Conservation (phyloP, 1,140 invertebrate species). For the Leptinotarsa texana region DNA sequence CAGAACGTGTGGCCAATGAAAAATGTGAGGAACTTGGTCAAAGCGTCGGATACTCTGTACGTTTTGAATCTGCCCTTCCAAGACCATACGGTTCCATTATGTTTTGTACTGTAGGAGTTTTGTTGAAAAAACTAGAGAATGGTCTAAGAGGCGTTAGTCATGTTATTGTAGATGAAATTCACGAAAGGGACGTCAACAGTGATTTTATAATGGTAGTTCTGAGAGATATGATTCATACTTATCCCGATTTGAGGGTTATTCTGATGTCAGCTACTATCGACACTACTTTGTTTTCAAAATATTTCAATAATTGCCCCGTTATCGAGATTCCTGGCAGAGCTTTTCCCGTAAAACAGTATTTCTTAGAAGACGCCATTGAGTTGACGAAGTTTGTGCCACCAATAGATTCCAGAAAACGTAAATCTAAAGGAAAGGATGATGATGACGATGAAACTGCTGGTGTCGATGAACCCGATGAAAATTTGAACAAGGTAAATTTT, state of each 20-base stretch:
- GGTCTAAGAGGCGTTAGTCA: slow-evolving; percentile 87
- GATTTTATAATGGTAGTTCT: slow-evolving; percentile 95
- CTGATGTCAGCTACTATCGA: slow-evolving; percentile 98
- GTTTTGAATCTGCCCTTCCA: slow-evolving; percentile 88
- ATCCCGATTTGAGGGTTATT: slow-evolving; percentile 88
- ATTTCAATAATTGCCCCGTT: slow-evolving; percentile 89
- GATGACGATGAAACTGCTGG: slow-evolving; percentile 61
- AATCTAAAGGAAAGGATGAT: slow-evolving; percentile 54
- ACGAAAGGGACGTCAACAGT: slow-evolving; percentile 94
- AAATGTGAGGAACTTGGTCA: slow-evolving; percentile 84
- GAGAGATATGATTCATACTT: slow-evolving; percentile 87
- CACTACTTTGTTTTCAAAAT: slow-evolving; percentile 84
- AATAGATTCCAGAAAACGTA: slow-evolving; percentile 70
- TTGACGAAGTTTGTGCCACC: slow-evolving; percentile 80
- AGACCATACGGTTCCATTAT: slow-evolving; percentile 90
- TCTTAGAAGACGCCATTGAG: slow-evolving; percentile 87
- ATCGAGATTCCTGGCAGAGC: slow-evolving; percentile 78
- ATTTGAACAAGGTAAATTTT: slow-evolving; percentile 72
- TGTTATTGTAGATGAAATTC: slow-evolving; percentile 95
- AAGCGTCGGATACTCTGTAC: slow-evolving; percentile 84
- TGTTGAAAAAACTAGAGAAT: slow-evolving; percentile 87
- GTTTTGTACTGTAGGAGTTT: slow-evolving; percentile 93
- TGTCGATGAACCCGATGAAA: slow-evolving; percentile 73
- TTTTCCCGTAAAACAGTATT: slow-evolving; percentile 84
- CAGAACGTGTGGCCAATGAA: slow-evolving; percentile 87